These are phyloP conservation scores for Atta colombica DNA, from an alignment of 1,140 invertebrate genomes.

Conservation along the genomic window DNA sequence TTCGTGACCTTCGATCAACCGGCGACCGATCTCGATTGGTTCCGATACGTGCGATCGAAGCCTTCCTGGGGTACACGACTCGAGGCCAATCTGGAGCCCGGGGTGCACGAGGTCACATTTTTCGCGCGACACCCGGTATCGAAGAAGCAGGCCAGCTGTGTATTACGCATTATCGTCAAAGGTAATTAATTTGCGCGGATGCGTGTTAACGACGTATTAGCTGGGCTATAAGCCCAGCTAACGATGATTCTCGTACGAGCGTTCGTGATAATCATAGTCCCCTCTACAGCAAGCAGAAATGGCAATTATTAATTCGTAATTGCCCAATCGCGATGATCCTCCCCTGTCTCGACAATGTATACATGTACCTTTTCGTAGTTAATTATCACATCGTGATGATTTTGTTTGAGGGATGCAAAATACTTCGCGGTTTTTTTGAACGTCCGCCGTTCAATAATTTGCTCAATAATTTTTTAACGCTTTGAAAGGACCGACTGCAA, in stretches of 20 bases:
- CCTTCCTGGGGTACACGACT: constrained; percentile 85
- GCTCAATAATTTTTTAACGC: not conserved
- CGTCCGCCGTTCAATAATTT: not conserved
- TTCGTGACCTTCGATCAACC: constrained; percentile 86
- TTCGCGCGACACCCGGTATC: constrained; percentile 84
- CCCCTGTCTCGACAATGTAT: too few species aligned
- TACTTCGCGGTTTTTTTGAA: not conserved
- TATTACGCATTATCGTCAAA: constrained; percentile 82
- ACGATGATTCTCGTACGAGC: constrained; percentile 53
- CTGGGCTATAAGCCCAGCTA: constrained; percentile 22
- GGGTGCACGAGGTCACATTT: constrained; percentile 84
- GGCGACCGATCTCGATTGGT: constrained; percentile 86
- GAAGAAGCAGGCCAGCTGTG: constrained; percentile 84
- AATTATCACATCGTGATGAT: not conserved
- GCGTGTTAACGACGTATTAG: constrained; percentile 59
- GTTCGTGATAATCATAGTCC: constrained; percentile 35
- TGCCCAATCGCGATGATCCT: not conserved
- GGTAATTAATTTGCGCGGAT: constrained; percentile 76
- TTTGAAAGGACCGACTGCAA: too few species aligned
- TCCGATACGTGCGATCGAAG: constrained; percentile 85
- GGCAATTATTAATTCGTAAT: constrained; percentile 52
- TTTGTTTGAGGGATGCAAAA: not conserved
- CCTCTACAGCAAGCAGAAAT: constrained; percentile 8
- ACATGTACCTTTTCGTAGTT: not conserved
- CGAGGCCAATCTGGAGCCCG: constrained; percentile 84